Percentiles rank a stretch among this genome's conserved stretches.
Evolutionary conservation across 2,113 vertebrate genomes (phyloP).

Genomic region (Theristicus caerulescens): DNA sequence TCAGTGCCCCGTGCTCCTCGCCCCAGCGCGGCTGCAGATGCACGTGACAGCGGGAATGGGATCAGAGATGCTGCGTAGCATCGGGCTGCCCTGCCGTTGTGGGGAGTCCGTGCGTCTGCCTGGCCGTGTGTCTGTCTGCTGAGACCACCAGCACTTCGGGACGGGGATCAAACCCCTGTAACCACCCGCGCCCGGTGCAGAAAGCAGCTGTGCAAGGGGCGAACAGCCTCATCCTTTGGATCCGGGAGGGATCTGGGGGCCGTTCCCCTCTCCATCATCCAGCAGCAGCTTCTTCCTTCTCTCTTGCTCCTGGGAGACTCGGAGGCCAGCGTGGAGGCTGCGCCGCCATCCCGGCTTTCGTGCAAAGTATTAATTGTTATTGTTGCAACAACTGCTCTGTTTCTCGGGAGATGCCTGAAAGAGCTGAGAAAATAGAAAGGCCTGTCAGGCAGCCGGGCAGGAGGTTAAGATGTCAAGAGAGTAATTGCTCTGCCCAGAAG

Average conservation of each 20-base stretch:
- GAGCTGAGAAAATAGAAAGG: slow-evolving; percentile 37
- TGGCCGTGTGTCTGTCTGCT: not conserved
- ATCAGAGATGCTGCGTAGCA: fast-evolving
- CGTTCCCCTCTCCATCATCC: not conserved
- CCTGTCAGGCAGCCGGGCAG: not conserved
- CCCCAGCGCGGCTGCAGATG: fast-evolving
- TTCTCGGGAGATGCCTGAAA: slow-evolving; percentile 22
- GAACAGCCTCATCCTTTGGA: not conserved
- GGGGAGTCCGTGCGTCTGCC: fast-evolving
- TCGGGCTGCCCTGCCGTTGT: fast-evolving
- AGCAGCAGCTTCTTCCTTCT: not conserved
- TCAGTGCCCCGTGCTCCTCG: fast-evolving
- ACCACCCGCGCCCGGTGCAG: fast-evolving
- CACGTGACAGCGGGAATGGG: fast-evolving
- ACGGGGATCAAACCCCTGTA: fast-evolving
- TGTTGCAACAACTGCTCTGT: not conserved
- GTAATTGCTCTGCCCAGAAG: slow-evolving; percentile 68
- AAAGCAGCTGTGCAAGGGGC: not conserved
- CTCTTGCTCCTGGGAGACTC: not conserved
- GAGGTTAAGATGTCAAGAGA: slow-evolving; percentile 49
- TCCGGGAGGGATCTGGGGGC: fast-evolving
- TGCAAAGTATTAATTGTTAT: slow-evolving; percentile 27
- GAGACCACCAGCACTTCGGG: not conserved
- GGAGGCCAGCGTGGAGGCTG: fast-evolving
- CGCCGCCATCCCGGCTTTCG: not conserved